Evolutionary conservation across 2,113 vertebrate genomes (phyloP), one percentile per base, ranked within the genome.

Genomic region (Coryphaenoides rupestris): DNA sequence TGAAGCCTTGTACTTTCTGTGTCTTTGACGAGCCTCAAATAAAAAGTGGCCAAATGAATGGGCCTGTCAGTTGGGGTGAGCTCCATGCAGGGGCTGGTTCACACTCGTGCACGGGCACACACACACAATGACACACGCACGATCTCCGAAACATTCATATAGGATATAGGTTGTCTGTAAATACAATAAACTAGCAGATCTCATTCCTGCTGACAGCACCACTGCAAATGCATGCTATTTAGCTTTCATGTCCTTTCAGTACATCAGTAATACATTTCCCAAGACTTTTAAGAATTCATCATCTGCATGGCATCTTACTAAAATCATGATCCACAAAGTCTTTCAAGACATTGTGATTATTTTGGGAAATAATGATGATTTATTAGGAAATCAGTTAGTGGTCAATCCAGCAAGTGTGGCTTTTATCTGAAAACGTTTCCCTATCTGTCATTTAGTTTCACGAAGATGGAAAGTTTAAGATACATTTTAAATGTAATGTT

Each of bases 1-100:
- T 86, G 77, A 79, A 70, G 74, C 63, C 80, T 83, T 86, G 75
- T 87, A 79, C 83, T 90, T 88, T 88, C 73, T 87, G 79, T 61
- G 86, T 82, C 33, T 87, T 88, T 87, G 77, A 85, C 80, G 58
- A 77, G 79, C 83, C 87, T 87, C 87, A 90, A 84, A 89, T 87
- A 89, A 89, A 78, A 90, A 58, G 46, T 62, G 63, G 65, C 72
- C 73, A 85, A 88, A 90, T 88, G 83, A 89, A 82, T 85, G 82
- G 83, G 80, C 80, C 82, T 80, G 87, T 89, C 86, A 85, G 70
- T 69, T 72, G 74, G 67, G 79, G 83, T 86, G 86, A 87, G 83
- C 87, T 73, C 74, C 22, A 69, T 58, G 45, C 80, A 58, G 24
- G 72, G 69, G 24, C 14, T 19, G 19, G 24, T 22, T 60, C 13